phyloP scores from a whole-genome alignment of 2,888 invertebrate genomes.

The Drosophila tripunctata region DNA sequence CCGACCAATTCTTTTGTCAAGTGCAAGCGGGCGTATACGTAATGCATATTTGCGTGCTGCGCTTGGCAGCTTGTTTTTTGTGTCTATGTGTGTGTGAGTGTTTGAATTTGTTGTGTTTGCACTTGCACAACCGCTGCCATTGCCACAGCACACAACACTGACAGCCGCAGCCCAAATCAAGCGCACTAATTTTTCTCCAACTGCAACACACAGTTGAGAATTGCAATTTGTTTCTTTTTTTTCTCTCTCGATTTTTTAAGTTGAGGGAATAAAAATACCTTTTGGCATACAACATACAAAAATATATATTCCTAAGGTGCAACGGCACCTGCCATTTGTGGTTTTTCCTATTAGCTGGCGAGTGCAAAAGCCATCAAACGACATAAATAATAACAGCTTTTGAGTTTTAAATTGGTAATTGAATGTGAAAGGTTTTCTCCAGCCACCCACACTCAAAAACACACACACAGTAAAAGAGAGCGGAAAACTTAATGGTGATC shows the following conservation, averaged over 20 bases:
- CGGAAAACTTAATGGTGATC: constrained; percentile 1
- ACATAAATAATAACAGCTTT: constrained; percentile 31
- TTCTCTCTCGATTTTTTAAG: constrained; percentile 23
- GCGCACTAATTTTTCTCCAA: constrained; percentile 54
- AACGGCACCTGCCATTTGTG: constrained; percentile 49
- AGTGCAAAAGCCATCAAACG: constrained; percentile 34
- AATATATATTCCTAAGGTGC: constrained; percentile 27
- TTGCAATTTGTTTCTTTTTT: constrained; percentile 32
- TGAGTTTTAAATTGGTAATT: constrained; percentile 37
- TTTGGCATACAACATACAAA: not conserved
- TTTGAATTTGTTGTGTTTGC: constrained; percentile 3
- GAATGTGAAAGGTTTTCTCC: constrained; percentile 69
- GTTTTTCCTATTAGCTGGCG: constrained; percentile 31
- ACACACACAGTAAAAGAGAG: not conserved
- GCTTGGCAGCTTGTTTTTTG: constrained; percentile 30
- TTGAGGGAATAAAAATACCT: constrained; percentile 37
- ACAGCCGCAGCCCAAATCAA: constrained; percentile 38
- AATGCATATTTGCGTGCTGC: constrained; percentile 45
- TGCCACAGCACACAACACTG: constrained; percentile 15
- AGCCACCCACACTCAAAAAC: constrained; percentile 14
- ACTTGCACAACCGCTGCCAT: constrained; percentile 48
- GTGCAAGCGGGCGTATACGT: constrained; percentile 68
- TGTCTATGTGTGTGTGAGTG: constrained; percentile 7
- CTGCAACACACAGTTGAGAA: constrained; percentile 37
- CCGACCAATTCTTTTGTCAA: constrained; percentile 70